Evolutionary conservation across 2,113 vertebrate genomes (phyloP).

Genomic region (Garra rufa): DNA sequence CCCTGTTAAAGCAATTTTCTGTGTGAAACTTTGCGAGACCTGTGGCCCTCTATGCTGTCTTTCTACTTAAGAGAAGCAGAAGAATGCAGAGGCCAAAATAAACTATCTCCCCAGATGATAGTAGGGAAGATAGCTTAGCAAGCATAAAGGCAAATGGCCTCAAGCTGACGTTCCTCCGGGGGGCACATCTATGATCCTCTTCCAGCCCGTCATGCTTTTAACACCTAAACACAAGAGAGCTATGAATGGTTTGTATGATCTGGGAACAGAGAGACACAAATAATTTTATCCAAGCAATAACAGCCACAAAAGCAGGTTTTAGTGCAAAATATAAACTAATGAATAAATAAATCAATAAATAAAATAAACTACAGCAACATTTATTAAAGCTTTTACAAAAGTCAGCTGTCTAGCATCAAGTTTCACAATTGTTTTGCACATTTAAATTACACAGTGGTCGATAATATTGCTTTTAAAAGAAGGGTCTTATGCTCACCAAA

Average conservation of each 20-base stretch:
- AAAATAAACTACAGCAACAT: background rate
- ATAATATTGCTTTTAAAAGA: background rate
- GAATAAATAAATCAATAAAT: background rate
- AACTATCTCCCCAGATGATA: conserved; percentile 69
- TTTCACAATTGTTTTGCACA: too few relatives aligned
- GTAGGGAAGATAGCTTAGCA: conserved; percentile 67
- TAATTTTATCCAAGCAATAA: conserved; percentile 20
- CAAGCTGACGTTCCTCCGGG: conserved; percentile 54
- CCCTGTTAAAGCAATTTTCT: conserved; percentile 72
- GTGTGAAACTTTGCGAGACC: conserved; percentile 57
- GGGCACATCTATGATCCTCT: conserved; percentile 9
- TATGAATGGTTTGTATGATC: conserved; percentile 6
- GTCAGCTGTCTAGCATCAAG: too few relatives aligned
- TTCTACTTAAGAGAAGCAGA: conserved; percentile 73
- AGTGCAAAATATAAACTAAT: background rate
- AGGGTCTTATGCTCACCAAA: background rate
- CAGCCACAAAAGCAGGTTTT: background rate
- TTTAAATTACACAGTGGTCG: too few relatives aligned
- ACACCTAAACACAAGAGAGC: conserved; percentile 22
- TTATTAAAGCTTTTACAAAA: background rate
- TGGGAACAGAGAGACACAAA: background rate
- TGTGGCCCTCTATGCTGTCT: conserved; percentile 62
- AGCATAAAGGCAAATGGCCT: conserved; percentile 59
- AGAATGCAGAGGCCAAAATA: conserved; percentile 65
- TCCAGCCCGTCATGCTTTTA: conserved; percentile 14